These are phyloP conservation scores for Thymelicus sylvestris DNA, from an alignment of 2,888 invertebrate species.

Conservation along the genomic window DNA sequence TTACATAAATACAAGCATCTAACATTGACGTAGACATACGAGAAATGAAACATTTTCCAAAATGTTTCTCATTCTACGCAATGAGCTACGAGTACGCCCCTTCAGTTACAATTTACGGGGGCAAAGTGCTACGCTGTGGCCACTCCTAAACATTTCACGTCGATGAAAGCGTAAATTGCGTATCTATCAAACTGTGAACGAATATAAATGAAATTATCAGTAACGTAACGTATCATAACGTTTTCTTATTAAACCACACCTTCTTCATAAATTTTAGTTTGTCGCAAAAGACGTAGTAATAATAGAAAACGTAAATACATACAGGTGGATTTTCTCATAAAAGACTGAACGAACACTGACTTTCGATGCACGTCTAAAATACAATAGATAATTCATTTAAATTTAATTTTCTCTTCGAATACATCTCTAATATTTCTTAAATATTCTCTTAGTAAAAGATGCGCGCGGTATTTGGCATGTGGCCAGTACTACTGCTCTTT, in stretches of 20 bases:
- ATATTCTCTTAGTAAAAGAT: conserved; percentile 74
- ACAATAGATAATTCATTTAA: conserved; percentile 16
- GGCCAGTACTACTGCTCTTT: conserved; percentile 78
- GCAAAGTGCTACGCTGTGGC: conserved; percentile 5
- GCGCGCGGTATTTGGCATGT: conserved; percentile 75
- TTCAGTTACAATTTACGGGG: conserved; percentile 11
- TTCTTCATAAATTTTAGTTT: neutral
- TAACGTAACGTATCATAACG: neutral
- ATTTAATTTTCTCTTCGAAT: conserved; percentile 31
- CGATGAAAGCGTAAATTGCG: conserved; percentile 7
- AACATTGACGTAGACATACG: neutral
- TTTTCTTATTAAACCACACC: neutral
- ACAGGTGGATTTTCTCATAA: neutral
- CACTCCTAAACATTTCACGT: conserved; percentile 21
- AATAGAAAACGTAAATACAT: neutral
- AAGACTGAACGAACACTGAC: neutral
- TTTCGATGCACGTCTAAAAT: conserved; percentile 7
- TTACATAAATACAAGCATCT: neutral
- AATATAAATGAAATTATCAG: neutral
- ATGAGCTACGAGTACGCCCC: conserved; percentile 5
- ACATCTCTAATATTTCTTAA: conserved; percentile 69
- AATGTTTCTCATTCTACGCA: conserved; percentile 1
- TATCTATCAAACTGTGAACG: neutral
- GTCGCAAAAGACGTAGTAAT: neutral
- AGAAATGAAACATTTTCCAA: neutral